phyloP scores from a whole-genome alignment of 2,113 vertebrate species.

The Nymphicus hollandicus region DNA sequence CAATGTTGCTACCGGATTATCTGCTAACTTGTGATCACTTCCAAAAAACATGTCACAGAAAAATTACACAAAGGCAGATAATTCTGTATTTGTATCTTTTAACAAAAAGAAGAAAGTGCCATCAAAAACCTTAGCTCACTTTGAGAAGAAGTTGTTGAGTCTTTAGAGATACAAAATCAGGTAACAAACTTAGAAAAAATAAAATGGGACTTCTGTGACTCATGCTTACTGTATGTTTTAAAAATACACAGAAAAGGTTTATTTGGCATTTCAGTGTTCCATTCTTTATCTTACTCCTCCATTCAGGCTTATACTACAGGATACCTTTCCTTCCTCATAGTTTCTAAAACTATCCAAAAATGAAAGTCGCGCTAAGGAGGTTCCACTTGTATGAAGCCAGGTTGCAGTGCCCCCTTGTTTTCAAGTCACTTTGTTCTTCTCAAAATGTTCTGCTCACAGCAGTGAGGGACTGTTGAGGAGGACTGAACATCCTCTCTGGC shows the following conservation, averaged over 20 bases:
- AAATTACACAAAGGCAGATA: background rate
- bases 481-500: background rate
- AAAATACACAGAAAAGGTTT: background rate
- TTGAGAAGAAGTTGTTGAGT: background rate
- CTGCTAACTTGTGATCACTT: background rate
- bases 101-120: background rate
- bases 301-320: background rate
- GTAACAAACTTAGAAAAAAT: background rate
- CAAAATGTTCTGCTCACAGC: background rate
- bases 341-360: background rate
- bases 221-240: background rate
- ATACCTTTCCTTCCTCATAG: background rate
- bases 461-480: background rate
- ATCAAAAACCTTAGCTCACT: background rate
- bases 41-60: background rate
- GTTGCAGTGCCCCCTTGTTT: background rate
- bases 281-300: background rate
- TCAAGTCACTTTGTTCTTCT: background rate
- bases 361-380: background rate
- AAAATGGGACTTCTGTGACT: background rate
- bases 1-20: background rate
- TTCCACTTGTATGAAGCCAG: background rate
- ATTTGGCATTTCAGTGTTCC: background rate
- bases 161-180: background rate
- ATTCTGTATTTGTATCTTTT: background rate